Percentiles rank a stretch among this genome's conserved stretches.
Evolutionary conservation across 2,113 vertebrate species (phyloP).

Genomic region (Protomyctophum bolini): DNA sequence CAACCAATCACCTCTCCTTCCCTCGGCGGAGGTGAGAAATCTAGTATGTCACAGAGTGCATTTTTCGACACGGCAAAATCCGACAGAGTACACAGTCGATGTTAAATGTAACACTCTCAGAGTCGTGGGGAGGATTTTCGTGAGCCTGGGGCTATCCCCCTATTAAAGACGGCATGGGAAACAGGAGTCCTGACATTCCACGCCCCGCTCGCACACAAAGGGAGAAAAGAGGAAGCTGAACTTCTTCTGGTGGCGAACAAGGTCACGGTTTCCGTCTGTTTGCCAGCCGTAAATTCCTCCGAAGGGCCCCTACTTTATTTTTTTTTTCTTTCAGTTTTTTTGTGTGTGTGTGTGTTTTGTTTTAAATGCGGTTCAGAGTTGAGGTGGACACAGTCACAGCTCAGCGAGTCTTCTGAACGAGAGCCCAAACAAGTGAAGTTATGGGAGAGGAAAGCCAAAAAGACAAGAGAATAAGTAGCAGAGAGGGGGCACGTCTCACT

Average conservation of each 20-base stretch:
- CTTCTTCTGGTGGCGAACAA: slow-evolving; percentile 22
- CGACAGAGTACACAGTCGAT: too few relatives aligned
- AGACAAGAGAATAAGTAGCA: not conserved
- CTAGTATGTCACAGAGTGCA: slow-evolving; percentile 33
- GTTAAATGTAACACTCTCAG: too few relatives aligned
- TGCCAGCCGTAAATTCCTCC: slow-evolving; percentile 68
- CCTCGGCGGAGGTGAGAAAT: slow-evolving; percentile 41
- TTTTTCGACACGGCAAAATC: not conserved
- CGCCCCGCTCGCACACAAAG: slow-evolving; percentile 28
- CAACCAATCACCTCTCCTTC: not conserved
- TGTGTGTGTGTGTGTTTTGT: slow-evolving; percentile 7
- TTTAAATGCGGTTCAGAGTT: slow-evolving; percentile 19
- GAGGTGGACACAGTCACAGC: slow-evolving; percentile 36
- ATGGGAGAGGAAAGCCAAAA: not conserved
- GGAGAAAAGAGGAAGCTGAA: slow-evolving; percentile 24
- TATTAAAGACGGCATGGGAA: slow-evolving; percentile 44
- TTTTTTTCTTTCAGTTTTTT: slow-evolving; percentile 4
- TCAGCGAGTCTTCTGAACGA: slow-evolving; percentile 30
- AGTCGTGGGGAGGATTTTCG: slow-evolving; percentile 7
- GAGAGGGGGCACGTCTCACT: not conserved
- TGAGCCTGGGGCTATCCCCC: slow-evolving; percentile 1
- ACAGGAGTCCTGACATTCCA: slow-evolving; percentile 49
- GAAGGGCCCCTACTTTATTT: slow-evolving; percentile 4
- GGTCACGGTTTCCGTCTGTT: slow-evolving; percentile 54
- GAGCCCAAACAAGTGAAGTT: slow-evolving; percentile 27